Conservation (phyloP, 2,888 invertebrate species). For the Ophioninae sp. region DNA sequence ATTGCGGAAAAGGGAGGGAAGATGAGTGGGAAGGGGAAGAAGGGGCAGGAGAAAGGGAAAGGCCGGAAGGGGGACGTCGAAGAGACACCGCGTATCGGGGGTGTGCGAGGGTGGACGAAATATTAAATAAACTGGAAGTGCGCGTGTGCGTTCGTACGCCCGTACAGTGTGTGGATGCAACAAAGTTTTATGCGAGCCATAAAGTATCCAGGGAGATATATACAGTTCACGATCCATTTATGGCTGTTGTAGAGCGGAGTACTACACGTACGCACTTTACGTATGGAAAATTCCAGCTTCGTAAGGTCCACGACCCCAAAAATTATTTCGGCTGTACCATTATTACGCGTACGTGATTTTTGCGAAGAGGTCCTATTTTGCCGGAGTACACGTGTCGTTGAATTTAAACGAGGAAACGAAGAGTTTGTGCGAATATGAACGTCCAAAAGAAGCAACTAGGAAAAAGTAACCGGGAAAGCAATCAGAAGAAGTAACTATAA, state of each 20-base stretch:
- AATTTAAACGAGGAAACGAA: no score
- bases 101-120: constrained; percentile 43
- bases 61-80: constrained; percentile 28
- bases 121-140: constrained; percentile 21
- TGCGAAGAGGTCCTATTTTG: background rate
- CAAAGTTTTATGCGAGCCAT: constrained; percentile 34
- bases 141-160: background rate
- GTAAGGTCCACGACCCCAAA: background rate
- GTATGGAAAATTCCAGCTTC: constrained; percentile 8
- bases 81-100: constrained; percentile 25
- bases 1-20: background rate
- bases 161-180: constrained; percentile 6
- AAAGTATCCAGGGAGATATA: constrained; percentile 12
- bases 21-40: no score
- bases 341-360: background rate
- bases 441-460: no score
- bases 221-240: constrained; percentile 26
- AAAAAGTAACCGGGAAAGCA: no score
- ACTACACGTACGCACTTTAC: background rate
- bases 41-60: background rate
- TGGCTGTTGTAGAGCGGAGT: background rate
- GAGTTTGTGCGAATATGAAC: no score
- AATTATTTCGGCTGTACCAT: background rate
- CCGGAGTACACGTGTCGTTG: background rate
- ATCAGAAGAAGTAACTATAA: no score